Conservation (phyloP, 1,140 invertebrate species). For the Phymorhynchus buccinoides region DNA sequence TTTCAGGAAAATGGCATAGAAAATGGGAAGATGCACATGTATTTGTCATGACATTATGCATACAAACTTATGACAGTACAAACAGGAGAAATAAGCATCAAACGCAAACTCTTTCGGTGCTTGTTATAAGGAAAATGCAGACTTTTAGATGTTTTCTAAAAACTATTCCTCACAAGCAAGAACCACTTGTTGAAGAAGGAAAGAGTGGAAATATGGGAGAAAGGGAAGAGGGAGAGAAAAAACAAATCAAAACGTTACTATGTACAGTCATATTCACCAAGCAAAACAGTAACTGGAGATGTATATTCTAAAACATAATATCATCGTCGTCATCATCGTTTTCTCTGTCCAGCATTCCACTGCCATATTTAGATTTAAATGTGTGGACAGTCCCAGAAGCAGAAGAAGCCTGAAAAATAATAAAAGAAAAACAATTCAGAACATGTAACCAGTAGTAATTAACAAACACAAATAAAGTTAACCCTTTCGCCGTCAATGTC, state of each 20-base stretch:
- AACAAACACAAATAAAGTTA: background rate
- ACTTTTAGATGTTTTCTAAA: background rate
- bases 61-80: background rate
- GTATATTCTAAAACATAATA: conserved; percentile 22
- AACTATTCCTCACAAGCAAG: background rate
- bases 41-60: background rate
- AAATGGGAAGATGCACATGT: background rate
- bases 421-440: background rate
- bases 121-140: background rate
- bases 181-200: background rate
- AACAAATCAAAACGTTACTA: background rate
- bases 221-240: background rate
- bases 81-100: background rate
- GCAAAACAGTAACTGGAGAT: no score
- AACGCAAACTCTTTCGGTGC: background rate
- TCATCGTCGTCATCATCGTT: conserved; percentile 40
- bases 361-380: conserved; percentile 15
- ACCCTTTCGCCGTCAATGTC: no score
- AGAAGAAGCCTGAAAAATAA: conserved; percentile 13
- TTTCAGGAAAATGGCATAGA: background rate
- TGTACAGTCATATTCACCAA: background rate
- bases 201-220: background rate
- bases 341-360: background rate
- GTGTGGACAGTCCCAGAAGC: background rate
- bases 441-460: background rate